Evolutionary conservation across 2,888 invertebrate species (phyloP).

Genomic region (Drosophila mimica): DNA sequence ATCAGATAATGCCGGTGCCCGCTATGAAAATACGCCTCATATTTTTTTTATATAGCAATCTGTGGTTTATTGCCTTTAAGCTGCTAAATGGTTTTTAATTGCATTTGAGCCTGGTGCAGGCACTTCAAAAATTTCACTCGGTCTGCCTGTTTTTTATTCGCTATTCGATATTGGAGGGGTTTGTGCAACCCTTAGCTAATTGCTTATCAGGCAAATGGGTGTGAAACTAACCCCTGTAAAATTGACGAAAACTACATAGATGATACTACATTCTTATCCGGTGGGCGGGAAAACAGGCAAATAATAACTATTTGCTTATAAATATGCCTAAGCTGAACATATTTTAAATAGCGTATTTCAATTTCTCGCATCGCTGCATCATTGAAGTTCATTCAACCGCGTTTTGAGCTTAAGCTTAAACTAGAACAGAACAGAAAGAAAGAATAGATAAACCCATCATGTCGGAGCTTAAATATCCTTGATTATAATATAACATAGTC

Average conservation of each 20-base stretch:
- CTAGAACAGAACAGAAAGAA: background rate
- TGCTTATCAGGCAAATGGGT: conserved; percentile 50
- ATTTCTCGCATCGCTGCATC: background rate
- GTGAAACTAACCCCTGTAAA: conserved; percentile 43
- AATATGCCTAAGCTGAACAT: background rate
- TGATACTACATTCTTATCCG: conserved; percentile 1
- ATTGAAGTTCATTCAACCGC: conserved; percentile 60
- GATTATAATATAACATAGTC: background rate
- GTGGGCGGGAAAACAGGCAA: conserved; percentile 13
- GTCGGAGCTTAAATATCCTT: background rate
- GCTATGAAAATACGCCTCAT: conserved; percentile 24
- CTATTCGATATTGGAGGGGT: conserved; percentile 16
- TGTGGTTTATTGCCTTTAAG: conserved; percentile 58
- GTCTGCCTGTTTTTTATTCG: conserved; percentile 36
- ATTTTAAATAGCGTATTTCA: background rate
- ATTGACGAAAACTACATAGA: conserved; percentile 2
- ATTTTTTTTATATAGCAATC: conserved; percentile 56
- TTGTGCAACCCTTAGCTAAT: conserved; percentile 65
- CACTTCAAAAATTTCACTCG: conserved; percentile 60
- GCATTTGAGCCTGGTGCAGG: conserved; percentile 57
- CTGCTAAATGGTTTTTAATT: conserved; percentile 76
- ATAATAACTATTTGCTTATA: background rate
- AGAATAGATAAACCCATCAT: background rate
- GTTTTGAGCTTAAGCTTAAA: conserved; percentile 3
- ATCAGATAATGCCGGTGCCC: conserved; percentile 46